A percentile compares a stretch with the other conserved stretches of the same genome.
Evolutionary conservation across 2,113 vertebrate species (phyloP).

Genomic region (Parotia lawesii): DNA sequence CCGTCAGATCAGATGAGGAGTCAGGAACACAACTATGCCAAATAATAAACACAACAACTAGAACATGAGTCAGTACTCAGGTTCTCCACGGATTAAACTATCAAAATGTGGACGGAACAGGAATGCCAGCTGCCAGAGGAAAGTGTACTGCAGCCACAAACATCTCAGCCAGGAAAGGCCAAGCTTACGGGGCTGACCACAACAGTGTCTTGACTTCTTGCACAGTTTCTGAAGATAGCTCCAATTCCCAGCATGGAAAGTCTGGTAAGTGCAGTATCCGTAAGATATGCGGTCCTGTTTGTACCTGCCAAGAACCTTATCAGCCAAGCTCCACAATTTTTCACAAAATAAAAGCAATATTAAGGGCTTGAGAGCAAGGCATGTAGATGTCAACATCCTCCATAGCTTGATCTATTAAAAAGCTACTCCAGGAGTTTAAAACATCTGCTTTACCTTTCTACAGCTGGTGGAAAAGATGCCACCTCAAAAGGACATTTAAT

Average conservation of each 20-base stretch:
- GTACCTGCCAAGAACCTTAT: neutral
- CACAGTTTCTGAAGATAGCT: neutral
- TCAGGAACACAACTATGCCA: neutral
- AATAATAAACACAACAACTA: neutral
- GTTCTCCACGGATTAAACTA: neutral
- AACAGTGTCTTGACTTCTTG: neutral
- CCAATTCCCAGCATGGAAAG: neutral
- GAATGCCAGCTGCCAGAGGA: neutral
- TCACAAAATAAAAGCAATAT: neutral
- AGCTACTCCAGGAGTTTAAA: neutral
- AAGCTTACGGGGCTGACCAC: neutral
- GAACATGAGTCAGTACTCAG: neutral
- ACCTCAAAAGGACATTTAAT: neutral
- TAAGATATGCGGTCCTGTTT: neutral
- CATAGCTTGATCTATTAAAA: neutral
- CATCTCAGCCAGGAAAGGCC: neutral
- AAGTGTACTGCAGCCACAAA: accelerated
- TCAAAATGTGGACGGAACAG: neutral
- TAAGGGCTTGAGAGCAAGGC: neutral
- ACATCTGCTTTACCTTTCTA: neutral
- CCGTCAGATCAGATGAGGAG: neutral
- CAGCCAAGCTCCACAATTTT: neutral
- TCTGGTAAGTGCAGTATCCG: accelerated
- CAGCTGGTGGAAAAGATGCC: neutral
- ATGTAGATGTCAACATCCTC: neutral